phyloP scores from a whole-genome alignment of 1,140 invertebrate species.

The Kradibia gibbosae region DNA sequence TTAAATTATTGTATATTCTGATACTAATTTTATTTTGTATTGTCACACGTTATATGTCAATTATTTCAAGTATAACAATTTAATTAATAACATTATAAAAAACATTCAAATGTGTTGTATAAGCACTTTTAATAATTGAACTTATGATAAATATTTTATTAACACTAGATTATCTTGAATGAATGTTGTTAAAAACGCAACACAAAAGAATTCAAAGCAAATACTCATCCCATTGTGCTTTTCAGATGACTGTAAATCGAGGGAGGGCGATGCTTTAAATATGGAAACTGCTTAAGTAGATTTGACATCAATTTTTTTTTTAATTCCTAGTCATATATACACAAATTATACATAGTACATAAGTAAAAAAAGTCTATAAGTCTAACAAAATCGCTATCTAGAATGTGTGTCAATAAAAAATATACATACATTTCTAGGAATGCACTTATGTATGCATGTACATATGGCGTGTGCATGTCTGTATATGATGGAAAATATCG shows the following conservation, averaged over 20 bases:
- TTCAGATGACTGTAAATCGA: conserved; percentile 49
- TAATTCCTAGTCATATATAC: conserved; percentile 23
- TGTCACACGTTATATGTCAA: no score
- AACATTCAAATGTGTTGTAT: neutral
- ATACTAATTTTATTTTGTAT: no score
- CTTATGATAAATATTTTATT: neutral
- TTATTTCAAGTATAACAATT: no score
- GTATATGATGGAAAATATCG: conserved; percentile 26
- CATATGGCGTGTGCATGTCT: neutral
- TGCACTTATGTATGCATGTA: neutral
- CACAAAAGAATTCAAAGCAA: neutral
- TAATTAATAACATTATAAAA: no score
- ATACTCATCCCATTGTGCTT: conserved; percentile 19
- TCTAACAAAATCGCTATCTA: conserved; percentile 17
- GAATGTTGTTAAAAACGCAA: neutral
- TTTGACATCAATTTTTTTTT: neutral
- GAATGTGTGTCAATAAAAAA: conserved; percentile 2
- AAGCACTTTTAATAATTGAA: neutral
- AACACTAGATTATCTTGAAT: neutral
- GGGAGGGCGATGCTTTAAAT: conserved; percentile 46
- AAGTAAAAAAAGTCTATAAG: neutral
- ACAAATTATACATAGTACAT: conserved; percentile 28
- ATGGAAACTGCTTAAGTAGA: conserved; percentile 28
- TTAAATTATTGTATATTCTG: no score
- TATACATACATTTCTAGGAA: no score